phyloP scores from a whole-genome alignment of 1,140 invertebrate species.

The Panagrolaimus sp. region DNA sequence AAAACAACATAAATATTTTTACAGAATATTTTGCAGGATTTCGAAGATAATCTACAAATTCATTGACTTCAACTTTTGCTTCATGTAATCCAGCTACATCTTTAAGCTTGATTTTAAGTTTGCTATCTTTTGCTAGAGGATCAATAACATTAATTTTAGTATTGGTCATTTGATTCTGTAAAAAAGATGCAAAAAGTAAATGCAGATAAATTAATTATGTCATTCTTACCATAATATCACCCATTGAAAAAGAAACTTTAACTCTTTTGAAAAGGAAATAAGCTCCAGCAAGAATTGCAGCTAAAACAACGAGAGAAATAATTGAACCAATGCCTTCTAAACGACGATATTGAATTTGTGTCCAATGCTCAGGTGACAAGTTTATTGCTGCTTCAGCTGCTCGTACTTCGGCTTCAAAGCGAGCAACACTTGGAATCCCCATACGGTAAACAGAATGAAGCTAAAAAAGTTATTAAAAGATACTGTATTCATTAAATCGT shows the following conservation, averaged over 20 bases:
- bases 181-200: neutral
- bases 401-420: slow-evolving; percentile 44
- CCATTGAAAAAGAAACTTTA: slow-evolving; percentile 40
- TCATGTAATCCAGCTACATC: slow-evolving; percentile 94
- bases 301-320: slow-evolving; percentile 29
- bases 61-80: slow-evolving; percentile 92
- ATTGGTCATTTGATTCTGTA: slow-evolving; percentile 60
- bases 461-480: slow-evolving; percentile 22
- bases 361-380: slow-evolving; percentile 48
- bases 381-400: slow-evolving; percentile 41
- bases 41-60: slow-evolving; percentile 96
- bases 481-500: neutral
- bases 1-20: slow-evolving; percentile 21
- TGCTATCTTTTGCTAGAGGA: slow-evolving; percentile 70
- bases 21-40: slow-evolving; percentile 78
- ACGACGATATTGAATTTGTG: slow-evolving; percentile 38
- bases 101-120: slow-evolving; percentile 74
- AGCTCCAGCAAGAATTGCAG: slow-evolving; percentile 19
- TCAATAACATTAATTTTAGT: slow-evolving; percentile 88
- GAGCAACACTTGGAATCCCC: slow-evolving; percentile 34
- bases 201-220: neutral
- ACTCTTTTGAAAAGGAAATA: slow-evolving; percentile 35
- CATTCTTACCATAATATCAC: slow-evolving; percentile 45
- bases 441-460: slow-evolving; percentile 33
- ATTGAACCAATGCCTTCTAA: slow-evolving; percentile 29